These are phyloP conservation scores for Parnassius glacialis DNA, from an alignment of 2,888 invertebrate species.

Conservation along the genomic window DNA sequence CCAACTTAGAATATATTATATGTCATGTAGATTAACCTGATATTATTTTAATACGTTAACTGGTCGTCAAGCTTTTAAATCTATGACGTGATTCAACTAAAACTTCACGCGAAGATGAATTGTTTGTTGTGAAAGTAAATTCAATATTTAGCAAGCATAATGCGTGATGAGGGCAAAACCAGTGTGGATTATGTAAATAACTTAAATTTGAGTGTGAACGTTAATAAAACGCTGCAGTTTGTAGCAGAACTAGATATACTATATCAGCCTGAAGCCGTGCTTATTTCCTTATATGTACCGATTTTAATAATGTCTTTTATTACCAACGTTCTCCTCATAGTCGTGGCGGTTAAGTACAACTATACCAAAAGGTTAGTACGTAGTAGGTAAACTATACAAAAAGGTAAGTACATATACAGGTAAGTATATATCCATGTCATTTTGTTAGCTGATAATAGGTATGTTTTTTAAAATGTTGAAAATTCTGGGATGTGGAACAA, in stretches of 20 bases:
- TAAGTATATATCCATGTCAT: no score
- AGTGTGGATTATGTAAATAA: constrained; percentile 28
- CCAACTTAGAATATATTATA: background rate
- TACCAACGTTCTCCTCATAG: constrained; percentile 84
- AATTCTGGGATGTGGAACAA: no score
- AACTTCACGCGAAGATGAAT: background rate
- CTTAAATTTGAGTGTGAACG: constrained; percentile 35
- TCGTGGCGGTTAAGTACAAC: constrained; percentile 84
- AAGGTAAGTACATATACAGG: no score
- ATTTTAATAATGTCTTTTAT: constrained; percentile 82
- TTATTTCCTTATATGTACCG: constrained; percentile 83
- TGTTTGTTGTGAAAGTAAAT: no score
- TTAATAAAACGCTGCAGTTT: constrained; percentile 49
- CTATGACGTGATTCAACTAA: background rate
- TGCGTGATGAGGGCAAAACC: constrained; percentile 8
- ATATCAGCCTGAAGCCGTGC: constrained; percentile 68
- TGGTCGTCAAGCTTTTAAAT: background rate
- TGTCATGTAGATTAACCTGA: no score
- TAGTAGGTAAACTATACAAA: constrained; percentile 85
- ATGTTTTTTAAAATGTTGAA: no score
- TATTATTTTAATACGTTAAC: no score
- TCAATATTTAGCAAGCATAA: background rate
- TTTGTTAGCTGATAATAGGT: no score
- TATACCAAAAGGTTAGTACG: constrained; percentile 84
- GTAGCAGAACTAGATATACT: constrained; percentile 61